Percentiles rank a stretch among this genome's conserved stretches.
phyloP scores from a whole-genome alignment of 2,888 invertebrate genomes.

The Leptothorax acervorum region DNA sequence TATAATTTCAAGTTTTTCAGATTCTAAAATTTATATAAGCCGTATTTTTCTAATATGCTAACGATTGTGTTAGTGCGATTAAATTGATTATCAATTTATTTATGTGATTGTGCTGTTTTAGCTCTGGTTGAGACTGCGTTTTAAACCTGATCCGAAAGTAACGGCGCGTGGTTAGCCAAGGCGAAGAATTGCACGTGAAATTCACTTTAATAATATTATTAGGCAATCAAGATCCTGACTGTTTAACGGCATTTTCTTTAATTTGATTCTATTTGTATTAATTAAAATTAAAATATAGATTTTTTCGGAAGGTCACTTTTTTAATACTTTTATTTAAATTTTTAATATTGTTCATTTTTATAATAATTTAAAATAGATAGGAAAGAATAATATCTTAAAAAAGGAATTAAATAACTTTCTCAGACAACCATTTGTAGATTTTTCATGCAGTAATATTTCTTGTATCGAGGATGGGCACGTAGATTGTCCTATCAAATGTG shows the following conservation, averaged over 20 bases:
- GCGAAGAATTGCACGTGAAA: too few species aligned
- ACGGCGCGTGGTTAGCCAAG: too few species aligned
- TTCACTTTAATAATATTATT: too few species aligned
- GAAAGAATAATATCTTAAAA: not conserved
- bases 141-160: too few species aligned
- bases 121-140: too few species aligned
- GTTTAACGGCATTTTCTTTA: too few species aligned
- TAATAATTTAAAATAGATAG: not conserved
- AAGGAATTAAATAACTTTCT: not conserved
- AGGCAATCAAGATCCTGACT: too few species aligned
- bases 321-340: not conserved
- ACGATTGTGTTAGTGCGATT: too few species aligned
- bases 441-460: slow-evolving; percentile 23
- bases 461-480: slow-evolving; percentile 44
- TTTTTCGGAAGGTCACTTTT: not conserved
- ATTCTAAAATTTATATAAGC: not conserved
- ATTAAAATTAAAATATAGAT: slow-evolving; percentile 7
- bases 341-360: not conserved
- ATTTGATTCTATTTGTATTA: not conserved
- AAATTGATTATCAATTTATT: too few species aligned
- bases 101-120: too few species aligned
- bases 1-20: not conserved
- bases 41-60: too few species aligned
- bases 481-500: slow-evolving; percentile 43
- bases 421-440: slow-evolving; percentile 4